phyloP scores from a whole-genome alignment of 2,888 invertebrate species.

The Tetrapedia diversipes region DNA sequence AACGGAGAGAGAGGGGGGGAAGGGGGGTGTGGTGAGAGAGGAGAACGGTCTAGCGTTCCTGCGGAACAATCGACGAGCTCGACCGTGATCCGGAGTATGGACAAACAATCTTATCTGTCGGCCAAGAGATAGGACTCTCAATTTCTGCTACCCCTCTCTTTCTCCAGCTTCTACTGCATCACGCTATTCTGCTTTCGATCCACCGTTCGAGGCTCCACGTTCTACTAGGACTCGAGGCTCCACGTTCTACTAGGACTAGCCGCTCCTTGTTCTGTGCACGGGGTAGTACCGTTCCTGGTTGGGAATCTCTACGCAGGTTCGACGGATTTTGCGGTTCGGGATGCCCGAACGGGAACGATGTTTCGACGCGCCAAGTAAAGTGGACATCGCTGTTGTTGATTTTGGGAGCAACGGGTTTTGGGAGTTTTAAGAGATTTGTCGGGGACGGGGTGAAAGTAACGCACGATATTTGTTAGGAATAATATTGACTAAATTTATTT shows the following conservation, averaged over 20 bases:
- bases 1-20: constrained; percentile 63
- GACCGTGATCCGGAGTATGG: constrained; percentile 62
- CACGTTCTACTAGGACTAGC: too few species aligned
- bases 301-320: constrained; percentile 6
- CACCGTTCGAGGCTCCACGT: neutral
- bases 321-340: constrained; percentile 21
- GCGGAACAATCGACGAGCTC: constrained; percentile 67
- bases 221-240: too few species aligned
- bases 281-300: constrained; percentile 10
- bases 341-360: constrained; percentile 12
- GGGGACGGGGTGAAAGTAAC: too few species aligned
- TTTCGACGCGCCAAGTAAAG: too few species aligned
- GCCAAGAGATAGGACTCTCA: constrained; percentile 58
- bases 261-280: too few species aligned
- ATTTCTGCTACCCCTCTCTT: constrained; percentile 33
- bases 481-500: too few species aligned
- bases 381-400: too few species aligned
- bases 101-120: constrained; percentile 72
- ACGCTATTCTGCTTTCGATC: neutral
- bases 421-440: too few species aligned
- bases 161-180: neutral
- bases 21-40: constrained; percentile 47
- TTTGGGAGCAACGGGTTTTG: too few species aligned
- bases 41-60: constrained; percentile 32
- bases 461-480: too few species aligned